Evolutionary conservation across 2,888 invertebrate species (phyloP), one percentile per base, ranked within the genome.

Genomic region (Ctenicera cuprea): DNA sequence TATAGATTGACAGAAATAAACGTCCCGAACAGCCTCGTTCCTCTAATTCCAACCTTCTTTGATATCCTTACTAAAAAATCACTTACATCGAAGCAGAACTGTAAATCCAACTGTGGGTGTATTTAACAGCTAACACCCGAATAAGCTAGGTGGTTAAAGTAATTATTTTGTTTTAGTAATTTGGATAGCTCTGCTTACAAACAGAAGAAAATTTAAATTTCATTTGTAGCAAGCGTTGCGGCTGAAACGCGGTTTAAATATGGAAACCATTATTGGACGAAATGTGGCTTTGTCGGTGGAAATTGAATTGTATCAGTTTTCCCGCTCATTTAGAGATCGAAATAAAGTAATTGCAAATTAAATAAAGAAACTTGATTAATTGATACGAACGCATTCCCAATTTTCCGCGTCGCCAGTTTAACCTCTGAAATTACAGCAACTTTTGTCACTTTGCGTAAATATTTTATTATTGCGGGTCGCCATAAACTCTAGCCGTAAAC

Each of bases 211-310:
- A 57, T 45, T 41, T 67, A 45, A 67, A 67, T 45, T 67, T 33
- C 43, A 67, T 45, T 67, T 59, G 45, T 57, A 41, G 18, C 43
- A 67, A 67, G 43, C 45, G 57, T 38, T 59, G 67, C 22, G 67
- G 59, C 30, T 59, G 33, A 43, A 59, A 57, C 57, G 57, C 33
- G 41, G 59, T 59, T 67, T 67, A 67, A 54, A 59, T 67, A 67
- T 59, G 67, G 26, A 67, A 67, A 67, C 57, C 45, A 57, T 67
- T 67, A 67, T 67, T 67, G 66, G 54, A 54, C 50, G 43, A 67
- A 67, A 67, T 67, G 66, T 57, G 59, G 45, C 54, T 67, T 30
- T 59, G 43, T 57, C 30, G 52, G 38, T 52, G 65, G 52, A 54
- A 66, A 59, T 37, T 57, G 33, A 67, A 67, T 67, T 67, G 57